Base-by-base conservation (phyloP, 1,140 invertebrate genomes). In the Procambarus clarkii region DNA sequence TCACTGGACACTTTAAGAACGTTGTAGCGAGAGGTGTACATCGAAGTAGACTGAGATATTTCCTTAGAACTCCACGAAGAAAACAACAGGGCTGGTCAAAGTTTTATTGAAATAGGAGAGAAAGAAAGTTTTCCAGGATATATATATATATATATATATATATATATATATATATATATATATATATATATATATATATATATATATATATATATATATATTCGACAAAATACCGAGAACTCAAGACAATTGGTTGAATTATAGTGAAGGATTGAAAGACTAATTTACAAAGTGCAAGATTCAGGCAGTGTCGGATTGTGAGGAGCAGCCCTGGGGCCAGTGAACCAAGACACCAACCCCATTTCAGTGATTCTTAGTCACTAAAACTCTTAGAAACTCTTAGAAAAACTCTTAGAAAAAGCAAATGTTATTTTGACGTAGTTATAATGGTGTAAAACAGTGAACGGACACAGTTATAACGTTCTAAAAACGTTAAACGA, bases 171-270 rank as follows among this genome's bases (percentile, higher is more conserved):
- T 78, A 44, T 44, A 44, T 44, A 24, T 78, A 44, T 82, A 60
- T 82, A 50, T 82, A n/a, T 82, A 46, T 78, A 78, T 78, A 78
- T 78, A 15, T 78, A 44, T 78, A 15, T 78, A 15, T 78, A 44
- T 78, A 21, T 78, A 78, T 78, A 44, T 78, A 15, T 78, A 44
- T 78, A 21, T 78, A 78, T 78, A 69, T 69, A 69, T 69, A 69
- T 69, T 11, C 21, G 21, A 11, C 15, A 13, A 78, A 9, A 78
- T 78, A 15, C 24, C 15, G 9, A 78, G 9, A 21, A 21, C 9
- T 78, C 15, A 13, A 78, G 9, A 15, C 24, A 78, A 11, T 11
- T 78, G 24, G 15, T 11, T 78, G 9, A 13, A 78, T 46, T 24
- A 54, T 34, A 77, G 74, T 34, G 74, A 77, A 44, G 45, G 74